Evolutionary conservation across 2,797 vertebrate genomes (phyloP).

Genomic region (Pogonophryne albipinna): DNA sequence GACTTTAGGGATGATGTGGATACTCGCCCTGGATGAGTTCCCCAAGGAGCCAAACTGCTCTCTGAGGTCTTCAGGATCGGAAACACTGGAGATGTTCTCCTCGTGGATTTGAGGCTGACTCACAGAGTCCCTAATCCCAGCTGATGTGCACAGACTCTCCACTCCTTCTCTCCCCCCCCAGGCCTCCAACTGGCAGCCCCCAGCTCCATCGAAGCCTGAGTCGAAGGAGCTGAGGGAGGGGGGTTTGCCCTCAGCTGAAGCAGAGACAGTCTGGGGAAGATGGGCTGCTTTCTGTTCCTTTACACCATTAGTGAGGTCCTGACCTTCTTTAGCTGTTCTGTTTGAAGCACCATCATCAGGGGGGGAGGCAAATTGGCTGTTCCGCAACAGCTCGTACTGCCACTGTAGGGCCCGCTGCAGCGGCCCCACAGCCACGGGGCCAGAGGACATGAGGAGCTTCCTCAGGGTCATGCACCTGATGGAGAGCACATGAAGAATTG

Average conservation of each 20-base stretch:
- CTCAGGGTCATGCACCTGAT: conserved; percentile 78
- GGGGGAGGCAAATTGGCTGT: not conserved
- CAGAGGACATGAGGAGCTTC: conserved; percentile 76
- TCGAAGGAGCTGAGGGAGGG: conserved; percentile 80
- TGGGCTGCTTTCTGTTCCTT: not conserved
- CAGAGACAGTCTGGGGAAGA: conserved; percentile 10
- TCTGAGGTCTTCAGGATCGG: conserved; percentile 45
- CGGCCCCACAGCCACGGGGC: conserved; percentile 58
- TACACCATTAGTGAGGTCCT: not conserved
- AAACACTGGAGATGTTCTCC: conserved; percentile 53
- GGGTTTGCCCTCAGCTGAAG: conserved; percentile 48
- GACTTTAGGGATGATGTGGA: conserved; percentile 74
- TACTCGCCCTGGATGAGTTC: conserved; percentile 56
- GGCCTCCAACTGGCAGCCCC: conserved; percentile 61
- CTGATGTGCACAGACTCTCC: conserved; percentile 29
- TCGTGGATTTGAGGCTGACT: conserved; percentile 44
- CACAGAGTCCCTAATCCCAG: conserved; percentile 20
- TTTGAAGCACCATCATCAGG: not conserved
- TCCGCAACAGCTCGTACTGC: conserved; percentile 77
- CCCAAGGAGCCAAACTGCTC: conserved; percentile 49
- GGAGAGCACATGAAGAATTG: not conserved
- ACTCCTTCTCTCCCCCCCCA: conserved; percentile 39
- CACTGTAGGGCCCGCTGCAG: conserved; percentile 83
- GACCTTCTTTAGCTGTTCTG: not conserved
- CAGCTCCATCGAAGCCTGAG: conserved; percentile 81